A percentile compares a stretch with the other conserved stretches of the same genome.
Evolutionary conservation across 37 sponge, comb jelly and placozoan species (phyloP).

Genomic region (Sycon ciliatum): DNA sequence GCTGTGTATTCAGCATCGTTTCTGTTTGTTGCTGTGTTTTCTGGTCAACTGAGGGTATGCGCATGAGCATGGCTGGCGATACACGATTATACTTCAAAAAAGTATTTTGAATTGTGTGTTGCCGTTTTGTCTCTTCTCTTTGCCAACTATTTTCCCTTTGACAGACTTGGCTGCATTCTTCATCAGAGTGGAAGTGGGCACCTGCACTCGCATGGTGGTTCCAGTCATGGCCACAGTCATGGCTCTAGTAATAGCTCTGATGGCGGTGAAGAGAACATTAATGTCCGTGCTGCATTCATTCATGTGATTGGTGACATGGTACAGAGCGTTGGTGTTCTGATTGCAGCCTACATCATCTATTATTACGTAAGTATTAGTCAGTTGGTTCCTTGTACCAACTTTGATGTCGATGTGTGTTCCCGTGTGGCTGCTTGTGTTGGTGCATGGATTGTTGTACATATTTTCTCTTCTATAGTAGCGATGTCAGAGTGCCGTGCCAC

Average conservation of each 20-base stretch:
- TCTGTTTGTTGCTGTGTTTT: not conserved
- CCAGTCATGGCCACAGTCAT: slow-evolving; percentile 58
- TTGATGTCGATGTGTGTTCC: too few relatives aligned
- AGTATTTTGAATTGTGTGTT: not conserved
- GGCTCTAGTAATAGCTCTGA: not conserved
- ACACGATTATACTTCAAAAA: not conserved
- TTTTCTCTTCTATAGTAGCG: too few relatives aligned
- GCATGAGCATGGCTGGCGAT: not conserved
- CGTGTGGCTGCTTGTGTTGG: too few relatives aligned
- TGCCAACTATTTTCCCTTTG: not conserved
- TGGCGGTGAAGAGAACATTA: slow-evolving; percentile 49
- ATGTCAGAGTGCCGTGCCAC: too few relatives aligned
- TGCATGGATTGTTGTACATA: too few relatives aligned
- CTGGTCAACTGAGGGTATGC: not conserved
- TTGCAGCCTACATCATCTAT: slow-evolving; percentile 84
- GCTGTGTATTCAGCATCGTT: not conserved
- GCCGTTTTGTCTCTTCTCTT: not conserved
- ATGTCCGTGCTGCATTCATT: slow-evolving; percentile 87
- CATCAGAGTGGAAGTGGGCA: not conserved
- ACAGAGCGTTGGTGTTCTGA: slow-evolving; percentile 88
- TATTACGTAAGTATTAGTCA: slow-evolving; percentile 54
- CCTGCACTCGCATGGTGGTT: slow-evolving; percentile 57
- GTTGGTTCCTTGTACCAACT: not conserved
- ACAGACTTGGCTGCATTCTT: not conserved
- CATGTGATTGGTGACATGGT: slow-evolving; percentile 92